These are phyloP conservation scores for Esox masquinongy DNA, from an alignment of 2,797 vertebrate species.

Conservation along the genomic window DNA sequence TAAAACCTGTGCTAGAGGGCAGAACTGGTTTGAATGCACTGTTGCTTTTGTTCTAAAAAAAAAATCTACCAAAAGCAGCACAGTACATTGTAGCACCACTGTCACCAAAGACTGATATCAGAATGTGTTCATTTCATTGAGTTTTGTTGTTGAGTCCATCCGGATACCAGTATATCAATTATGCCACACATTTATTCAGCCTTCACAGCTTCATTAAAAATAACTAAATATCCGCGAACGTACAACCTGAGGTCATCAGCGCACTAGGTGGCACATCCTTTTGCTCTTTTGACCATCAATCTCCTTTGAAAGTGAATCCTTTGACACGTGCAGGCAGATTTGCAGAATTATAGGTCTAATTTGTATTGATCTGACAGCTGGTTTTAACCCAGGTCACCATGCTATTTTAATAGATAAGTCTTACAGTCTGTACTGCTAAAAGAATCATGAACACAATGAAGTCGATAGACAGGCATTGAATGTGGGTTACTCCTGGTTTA, in stretches of 20 bases:
- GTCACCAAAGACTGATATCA: background rate
- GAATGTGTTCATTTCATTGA: background rate
- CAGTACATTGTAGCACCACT: background rate
- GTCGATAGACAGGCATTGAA: background rate
- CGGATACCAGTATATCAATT: background rate
- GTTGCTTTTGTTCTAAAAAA: background rate
- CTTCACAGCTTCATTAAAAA: slow-evolving; percentile 4
- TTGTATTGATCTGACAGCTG: background rate
- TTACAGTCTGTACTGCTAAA: background rate
- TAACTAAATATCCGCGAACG: background rate
- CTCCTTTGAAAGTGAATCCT: slow-evolving; percentile 2
- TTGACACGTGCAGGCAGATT: background rate
- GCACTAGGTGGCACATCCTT: background rate
- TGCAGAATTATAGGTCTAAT: background rate
- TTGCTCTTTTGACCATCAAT: background rate
- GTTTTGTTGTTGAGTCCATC: background rate
- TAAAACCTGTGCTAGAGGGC: no score
- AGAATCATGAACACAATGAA: background rate
- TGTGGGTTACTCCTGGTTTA: background rate
- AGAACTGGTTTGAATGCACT: background rate
- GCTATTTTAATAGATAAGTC: background rate
- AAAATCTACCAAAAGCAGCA: background rate
- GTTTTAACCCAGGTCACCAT: background rate
- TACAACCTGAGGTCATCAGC: no score
- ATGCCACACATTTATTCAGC: background rate